These are phyloP conservation scores for Oreocharis arfaki DNA, from an alignment of 2,113 vertebrate genomes.

Conservation along the genomic window DNA sequence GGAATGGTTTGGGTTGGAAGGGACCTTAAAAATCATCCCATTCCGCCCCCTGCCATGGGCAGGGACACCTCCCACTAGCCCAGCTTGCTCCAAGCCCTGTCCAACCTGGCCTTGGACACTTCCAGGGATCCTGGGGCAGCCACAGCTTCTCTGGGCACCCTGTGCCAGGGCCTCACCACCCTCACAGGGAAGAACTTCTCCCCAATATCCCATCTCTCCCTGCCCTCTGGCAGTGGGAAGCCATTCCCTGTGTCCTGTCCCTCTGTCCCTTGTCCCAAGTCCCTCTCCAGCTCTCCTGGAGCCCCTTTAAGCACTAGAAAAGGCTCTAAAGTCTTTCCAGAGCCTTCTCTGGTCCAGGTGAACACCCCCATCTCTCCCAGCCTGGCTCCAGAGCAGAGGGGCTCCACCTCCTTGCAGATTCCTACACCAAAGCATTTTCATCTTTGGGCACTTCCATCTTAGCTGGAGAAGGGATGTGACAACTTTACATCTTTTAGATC, in stretches of 20 bases:
- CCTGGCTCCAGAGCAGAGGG: not conserved
- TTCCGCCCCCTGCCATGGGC: not conserved
- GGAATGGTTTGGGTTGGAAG: not conserved
- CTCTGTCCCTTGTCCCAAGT: not conserved
- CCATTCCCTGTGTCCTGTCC: not conserved
- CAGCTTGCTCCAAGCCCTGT: accelerated
- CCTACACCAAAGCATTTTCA: not conserved
- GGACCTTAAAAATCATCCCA: not conserved
- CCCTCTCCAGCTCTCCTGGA: not conserved
- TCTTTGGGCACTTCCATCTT: not conserved
- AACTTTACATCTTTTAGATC: not conserved
- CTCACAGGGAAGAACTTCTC: accelerated
- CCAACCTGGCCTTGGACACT: not conserved
- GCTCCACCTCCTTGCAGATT: not conserved
- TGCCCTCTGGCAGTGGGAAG: not conserved
- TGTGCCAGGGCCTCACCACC: not conserved
- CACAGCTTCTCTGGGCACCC: not conserved
- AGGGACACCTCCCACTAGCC: accelerated
- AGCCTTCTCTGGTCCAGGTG: not conserved
- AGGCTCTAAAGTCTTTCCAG: not conserved
- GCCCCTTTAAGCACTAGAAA: not conserved
- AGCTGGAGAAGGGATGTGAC: not conserved
- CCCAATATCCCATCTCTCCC: not conserved
- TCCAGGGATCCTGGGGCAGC: not conserved
- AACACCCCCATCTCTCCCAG: not conserved